Evolutionary conservation across 2,113 vertebrate species (phyloP), one percentile per base, ranked within the genome.

Genomic region (Platysternon megacephalum): DNA sequence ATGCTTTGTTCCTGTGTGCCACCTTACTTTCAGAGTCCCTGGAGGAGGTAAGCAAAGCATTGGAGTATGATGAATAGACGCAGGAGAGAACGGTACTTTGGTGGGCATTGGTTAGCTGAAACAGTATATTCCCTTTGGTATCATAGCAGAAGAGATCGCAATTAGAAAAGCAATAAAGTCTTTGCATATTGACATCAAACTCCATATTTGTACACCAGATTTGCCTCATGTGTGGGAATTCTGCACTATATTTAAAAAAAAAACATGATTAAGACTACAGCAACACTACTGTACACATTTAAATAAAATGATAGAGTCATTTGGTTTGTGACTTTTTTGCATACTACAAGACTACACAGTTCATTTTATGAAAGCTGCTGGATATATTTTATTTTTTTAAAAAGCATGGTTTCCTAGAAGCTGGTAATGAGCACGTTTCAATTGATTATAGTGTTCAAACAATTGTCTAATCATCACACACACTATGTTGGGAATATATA

Each of bases 181-280:
- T 92, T 92, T 95, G 86, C 68, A 68, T 39, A 53, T 76, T 39
- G 42, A 87, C 76, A 86, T 90, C 89, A 94, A 95, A 51, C 61
- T 90, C 81, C 93, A 74, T 90, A 51, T 87, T 97, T 74, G 53
- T 80, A 78, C 84, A 89, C 87, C 96, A 97, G 32, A 39, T 89
- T 56, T 76, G 83, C 56, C 79, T 89, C 85, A 83, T 1, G 8
- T 89, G 49, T 8, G 84, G 81, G 29, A 85, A 94, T 90, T 85
- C 24, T 46, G 58, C 84, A 48, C 81, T 93, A 86, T 58, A 87
- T 83, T 91, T 90, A n/a, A 92, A 56, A 91, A 68, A 21, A 72
- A 39, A 17, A 81, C 48, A 87, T 42, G 39, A 88, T 11, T 79
- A 48, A 85, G 61, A 91, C 48, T 51, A 84, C 35, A 17, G 16